Evolutionary conservation across 2,113 vertebrate species (phyloP).

Genomic region (Vulpes ferrilata): DNA sequence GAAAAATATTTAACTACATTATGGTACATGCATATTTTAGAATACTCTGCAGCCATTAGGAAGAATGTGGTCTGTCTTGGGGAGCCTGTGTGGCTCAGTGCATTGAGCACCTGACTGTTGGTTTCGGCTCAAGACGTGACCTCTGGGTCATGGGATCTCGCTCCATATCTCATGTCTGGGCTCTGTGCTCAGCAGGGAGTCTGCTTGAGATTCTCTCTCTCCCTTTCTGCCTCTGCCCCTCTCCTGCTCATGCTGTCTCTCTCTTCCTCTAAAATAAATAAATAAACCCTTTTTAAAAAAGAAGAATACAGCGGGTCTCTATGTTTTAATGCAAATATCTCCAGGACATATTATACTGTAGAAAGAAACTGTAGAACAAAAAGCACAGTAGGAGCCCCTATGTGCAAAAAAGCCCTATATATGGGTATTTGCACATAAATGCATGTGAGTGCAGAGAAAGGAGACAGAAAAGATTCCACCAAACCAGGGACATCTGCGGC

Average conservation of each 20-base stretch:
- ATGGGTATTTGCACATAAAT: not conserved
- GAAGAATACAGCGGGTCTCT: not conserved
- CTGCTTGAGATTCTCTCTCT: too few relatives aligned
- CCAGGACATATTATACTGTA: not conserved
- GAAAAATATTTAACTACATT: constrained; percentile 48
- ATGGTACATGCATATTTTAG: not conserved
- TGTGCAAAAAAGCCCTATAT: not conserved
- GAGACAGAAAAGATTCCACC: not conserved
- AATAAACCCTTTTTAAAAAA: not conserved
- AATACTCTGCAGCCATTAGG: constrained; percentile 31
- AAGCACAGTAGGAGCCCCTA: not conserved
- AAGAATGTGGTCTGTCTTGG: not conserved
- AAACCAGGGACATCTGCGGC: not conserved
- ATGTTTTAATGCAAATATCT: not conserved
- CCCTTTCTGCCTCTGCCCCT: too few relatives aligned
- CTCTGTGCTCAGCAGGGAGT: not conserved
- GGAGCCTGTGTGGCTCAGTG: not conserved
- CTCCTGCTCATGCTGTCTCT: too few relatives aligned
- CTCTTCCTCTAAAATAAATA: not conserved
- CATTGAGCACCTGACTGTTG: not conserved
- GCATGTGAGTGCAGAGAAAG: not conserved
- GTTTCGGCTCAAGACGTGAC: not conserved
- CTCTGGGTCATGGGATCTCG: not conserved
- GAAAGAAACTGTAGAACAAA: not conserved
- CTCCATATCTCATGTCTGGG: too few relatives aligned